Base-by-base conservation (phyloP, 2,888 invertebrate genomes). In the Selenia dentaria region DNA sequence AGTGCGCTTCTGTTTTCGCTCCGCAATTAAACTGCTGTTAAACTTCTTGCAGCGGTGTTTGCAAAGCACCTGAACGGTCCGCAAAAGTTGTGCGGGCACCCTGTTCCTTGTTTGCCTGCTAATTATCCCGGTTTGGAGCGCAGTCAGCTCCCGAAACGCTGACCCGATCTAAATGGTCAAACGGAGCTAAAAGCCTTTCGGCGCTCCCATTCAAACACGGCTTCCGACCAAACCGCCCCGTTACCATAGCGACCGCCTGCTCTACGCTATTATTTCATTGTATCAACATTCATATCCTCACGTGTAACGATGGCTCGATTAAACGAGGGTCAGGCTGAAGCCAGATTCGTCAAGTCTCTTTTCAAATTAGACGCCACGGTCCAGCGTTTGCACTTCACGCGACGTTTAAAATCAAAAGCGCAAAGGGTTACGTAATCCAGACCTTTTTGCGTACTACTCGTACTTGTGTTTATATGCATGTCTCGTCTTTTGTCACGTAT, bases 401-500 rank as follows among this genome's bases (percentile, higher is more conserved):
- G 79, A 78, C 81, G 83, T 80, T 84, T 85, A 83, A 88, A 88
- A 90, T 89, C 88, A 90, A 91, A 90, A 90, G 87, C 86, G 83
- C 84, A 86, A 81, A 88, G 82, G 89, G 90, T 88, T 84, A 85
- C 79, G 68, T 90, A 90, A 88, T 89, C 89, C 86, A 73, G 79
- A 84, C 89, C 90, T 89, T 90, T 91, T 89, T 87, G 79, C 64
- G 62, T 63, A 72, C 76, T 70, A 78, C 83, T 83, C 84, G 77
- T 70, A 78, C 83, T 83, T 84, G 77, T 85, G 75, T 85, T 81
- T 86, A 80, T 86, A 83, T 83, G 83, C 79, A 79, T 81, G 85
- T 85, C 87, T 83, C 88, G 83, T 90, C 91, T 91, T 91, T 91
- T 91, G 89, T 91, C 91, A 91, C 91, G 91, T 91, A 90, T 88